These are phyloP conservation scores for Atherix ibis DNA, from an alignment of 2,888 invertebrate species.

Conservation along the genomic window DNA sequence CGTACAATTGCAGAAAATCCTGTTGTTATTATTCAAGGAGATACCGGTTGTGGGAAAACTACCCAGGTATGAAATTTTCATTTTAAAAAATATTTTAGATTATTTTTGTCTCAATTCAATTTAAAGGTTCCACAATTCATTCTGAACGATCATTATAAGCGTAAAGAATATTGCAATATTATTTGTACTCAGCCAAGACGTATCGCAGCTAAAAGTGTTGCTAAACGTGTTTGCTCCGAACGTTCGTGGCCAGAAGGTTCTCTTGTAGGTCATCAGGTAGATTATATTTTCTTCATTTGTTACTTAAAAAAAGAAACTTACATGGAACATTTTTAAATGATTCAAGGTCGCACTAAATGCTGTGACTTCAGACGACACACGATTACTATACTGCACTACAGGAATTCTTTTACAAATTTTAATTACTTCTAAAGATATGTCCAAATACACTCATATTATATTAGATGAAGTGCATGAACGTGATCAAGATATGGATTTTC, in stretches of 20 bases:
- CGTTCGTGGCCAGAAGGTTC: constrained; percentile 67
- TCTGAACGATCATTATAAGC: constrained; percentile 55
- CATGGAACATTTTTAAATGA: too few relatives aligned
- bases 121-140: constrained; percentile 72
- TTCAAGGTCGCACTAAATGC: constrained; percentile 20
- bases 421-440: constrained; percentile 51
- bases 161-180: constrained; percentile 60
- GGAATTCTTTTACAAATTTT: constrained; percentile 69
- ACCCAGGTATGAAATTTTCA: constrained; percentile 50
- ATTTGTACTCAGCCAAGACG: constrained; percentile 85
- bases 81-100: neutral
- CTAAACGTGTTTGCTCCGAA: constrained; percentile 69
- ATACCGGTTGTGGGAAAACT: constrained; percentile 91
- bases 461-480: constrained; percentile 92
- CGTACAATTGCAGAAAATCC: constrained; percentile 39
- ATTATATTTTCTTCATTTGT: too few relatives aligned
- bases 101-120: neutral
- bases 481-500: constrained; percentile 81
- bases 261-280: constrained; percentile 78
- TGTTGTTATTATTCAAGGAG: constrained; percentile 75
- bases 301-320: too few relatives aligned
- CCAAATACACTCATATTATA: constrained; percentile 73
- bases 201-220: constrained; percentile 84
- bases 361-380: constrained; percentile 35
- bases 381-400: constrained; percentile 75